Conservation (phyloP, 2,888 invertebrate species). For the Apotomis capreana region DNA sequence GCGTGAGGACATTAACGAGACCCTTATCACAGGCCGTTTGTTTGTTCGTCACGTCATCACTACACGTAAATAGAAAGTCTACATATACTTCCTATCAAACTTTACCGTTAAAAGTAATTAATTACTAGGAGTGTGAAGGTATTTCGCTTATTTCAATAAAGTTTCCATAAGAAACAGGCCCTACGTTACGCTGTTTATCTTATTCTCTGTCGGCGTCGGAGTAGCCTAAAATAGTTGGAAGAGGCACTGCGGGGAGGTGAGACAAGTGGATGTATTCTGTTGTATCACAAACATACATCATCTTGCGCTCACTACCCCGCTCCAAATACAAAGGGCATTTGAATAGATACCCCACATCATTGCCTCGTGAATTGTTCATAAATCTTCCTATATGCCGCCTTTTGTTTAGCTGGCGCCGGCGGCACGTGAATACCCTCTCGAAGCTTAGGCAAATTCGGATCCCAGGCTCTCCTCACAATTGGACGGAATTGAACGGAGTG, state of each 20-base stretch:
- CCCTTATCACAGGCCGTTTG: slow-evolving; percentile 61
- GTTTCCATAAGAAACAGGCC: not conserved
- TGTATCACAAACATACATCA: slow-evolving; percentile 66
- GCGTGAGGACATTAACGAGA: slow-evolving; percentile 59
- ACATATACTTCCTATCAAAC: slow-evolving; percentile 7
- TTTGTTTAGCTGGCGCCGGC: slow-evolving; percentile 70
- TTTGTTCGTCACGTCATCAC: slow-evolving; percentile 61
- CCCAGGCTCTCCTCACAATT: slow-evolving; percentile 58
- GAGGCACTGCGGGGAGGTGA: slow-evolving; percentile 32
- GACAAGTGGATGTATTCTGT: slow-evolving; percentile 60
- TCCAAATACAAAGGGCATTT: slow-evolving; percentile 69
- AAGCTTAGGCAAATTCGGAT: slow-evolving; percentile 57
- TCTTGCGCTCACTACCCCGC: slow-evolving; percentile 64
- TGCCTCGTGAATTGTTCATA: slow-evolving; percentile 78
- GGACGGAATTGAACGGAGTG: slow-evolving; percentile 49
- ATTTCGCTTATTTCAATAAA: slow-evolving; percentile 2
- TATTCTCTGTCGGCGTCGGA: slow-evolving; percentile 13
- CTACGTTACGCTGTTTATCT: slow-evolving; percentile 8
- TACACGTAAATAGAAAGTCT: slow-evolving; percentile 54
- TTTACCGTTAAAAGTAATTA: not conserved
- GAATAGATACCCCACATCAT: slow-evolving; percentile 79
- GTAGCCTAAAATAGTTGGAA: slow-evolving; percentile 11
- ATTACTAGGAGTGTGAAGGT: not conserved
- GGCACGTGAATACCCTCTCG: slow-evolving; percentile 61
- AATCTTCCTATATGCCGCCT: slow-evolving; percentile 75